A percentile compares a stretch with the other conserved stretches of the same genome.
Evolutionary conservation across 2,888 invertebrate species (phyloP).

Genomic region (Himalopsyche kuldschensis): DNA sequence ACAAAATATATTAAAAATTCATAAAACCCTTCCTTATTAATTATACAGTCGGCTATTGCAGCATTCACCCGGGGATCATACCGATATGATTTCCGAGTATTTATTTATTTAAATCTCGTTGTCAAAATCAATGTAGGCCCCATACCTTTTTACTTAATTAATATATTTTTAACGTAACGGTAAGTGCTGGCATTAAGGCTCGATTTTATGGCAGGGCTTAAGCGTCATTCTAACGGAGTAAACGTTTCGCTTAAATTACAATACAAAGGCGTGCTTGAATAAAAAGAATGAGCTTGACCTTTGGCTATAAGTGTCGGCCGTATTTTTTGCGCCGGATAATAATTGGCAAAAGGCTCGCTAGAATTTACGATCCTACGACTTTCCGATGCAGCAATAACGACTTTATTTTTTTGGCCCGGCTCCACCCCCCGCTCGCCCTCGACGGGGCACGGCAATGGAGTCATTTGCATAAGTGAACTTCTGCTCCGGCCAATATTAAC

Average conservation of each 20-base stretch:
- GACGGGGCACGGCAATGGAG: slow-evolving; percentile 2
- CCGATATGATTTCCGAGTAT: too few relatives aligned
- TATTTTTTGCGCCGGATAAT: neutral
- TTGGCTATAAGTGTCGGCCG: neutral
- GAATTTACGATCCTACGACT: slow-evolving; percentile 34
- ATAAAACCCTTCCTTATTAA: too few relatives aligned
- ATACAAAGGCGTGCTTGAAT: neutral
- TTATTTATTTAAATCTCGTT: too few relatives aligned
- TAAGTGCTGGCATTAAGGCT: too few relatives aligned
- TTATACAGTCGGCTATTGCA: too few relatives aligned
- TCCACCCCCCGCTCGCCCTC: neutral
- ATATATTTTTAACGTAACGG: too few relatives aligned
- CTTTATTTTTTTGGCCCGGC: slow-evolving; percentile 23
- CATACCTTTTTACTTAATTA: too few relatives aligned
- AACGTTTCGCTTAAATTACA: neutral
- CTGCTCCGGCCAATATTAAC: neutral
- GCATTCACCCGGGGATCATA: too few relatives aligned
- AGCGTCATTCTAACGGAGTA: too few relatives aligned
- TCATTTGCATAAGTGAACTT: slow-evolving; percentile 19
- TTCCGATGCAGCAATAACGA: slow-evolving; percentile 38
- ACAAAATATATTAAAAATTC: too few relatives aligned
- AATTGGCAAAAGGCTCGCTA: slow-evolving; percentile 18
- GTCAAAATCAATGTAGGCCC: too few relatives aligned
- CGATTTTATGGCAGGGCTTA: too few relatives aligned
- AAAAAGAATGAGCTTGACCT: neutral